Base-by-base conservation (phyloP, 2,888 invertebrate genomes). In the Dryadula phaetusa region DNA sequence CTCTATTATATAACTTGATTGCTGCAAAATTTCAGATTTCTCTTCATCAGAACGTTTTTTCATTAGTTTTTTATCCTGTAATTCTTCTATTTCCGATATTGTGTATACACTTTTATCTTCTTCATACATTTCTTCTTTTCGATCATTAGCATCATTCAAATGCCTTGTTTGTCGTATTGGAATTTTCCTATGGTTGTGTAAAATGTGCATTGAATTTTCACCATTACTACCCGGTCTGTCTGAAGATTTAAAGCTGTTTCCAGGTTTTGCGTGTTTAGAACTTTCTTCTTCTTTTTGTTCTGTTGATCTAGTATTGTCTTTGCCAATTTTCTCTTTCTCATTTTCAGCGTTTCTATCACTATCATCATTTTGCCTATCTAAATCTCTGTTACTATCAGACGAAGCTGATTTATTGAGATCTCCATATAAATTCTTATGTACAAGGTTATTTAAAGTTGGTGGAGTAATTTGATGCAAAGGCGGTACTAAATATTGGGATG, bases 151-250 rank as follows among this genome's bases (percentile, higher is more conserved):
- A 25, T 25, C 16, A 52, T 32, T 10, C 28, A 32, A 16, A 16
- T 52, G 52, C 10, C 52, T n/a, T 16, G 16, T 32, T 52, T 52
- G 52, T 10, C 52, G n/a, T 4, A 52, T 5, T 10, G 52, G 52
- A 28, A 52, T 52, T 52, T 28, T 28, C 32, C 4, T 28, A 28
- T 52, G 28, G 10, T 16, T 7, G 4, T 52, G 52, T 4, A 52
- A 16, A 52, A 52, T 52, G 10, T 52, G 4, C 52, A 52, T 32
- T 10, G 16, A 1, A 3, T 16, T 52, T 32, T 16, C 16, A 5
- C 10, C 28, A 16, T 16, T 4, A 49, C 1, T 32, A 28, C 10
- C 10, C 0, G 4, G 52, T 8, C 28, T 28, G 10, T 28, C 16
- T 16, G 16, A 6, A 22, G 22, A 0, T 0, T 28, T 52, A 10